Conservation (phyloP, 35 echinoderm and acorn worm species). For the Apostichopus californicus region DNA sequence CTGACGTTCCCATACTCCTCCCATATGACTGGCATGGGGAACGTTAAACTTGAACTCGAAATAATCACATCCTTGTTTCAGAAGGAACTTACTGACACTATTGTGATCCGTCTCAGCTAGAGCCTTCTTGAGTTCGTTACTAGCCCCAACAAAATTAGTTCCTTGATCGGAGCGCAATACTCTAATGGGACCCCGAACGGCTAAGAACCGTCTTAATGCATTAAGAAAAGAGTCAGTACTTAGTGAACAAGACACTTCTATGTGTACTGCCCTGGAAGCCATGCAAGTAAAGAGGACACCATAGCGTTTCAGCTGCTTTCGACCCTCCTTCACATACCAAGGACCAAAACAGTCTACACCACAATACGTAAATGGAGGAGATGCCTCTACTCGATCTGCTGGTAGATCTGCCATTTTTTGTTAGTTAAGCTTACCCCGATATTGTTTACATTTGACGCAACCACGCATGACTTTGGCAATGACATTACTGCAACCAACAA, state of each 20-base stretch:
- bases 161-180: no score
- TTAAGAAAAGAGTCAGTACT: no score
- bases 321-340: no score
- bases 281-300: background rate
- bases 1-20: slow-evolving; percentile 71
- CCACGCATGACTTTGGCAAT: slow-evolving; percentile 40
- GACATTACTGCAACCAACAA: slow-evolving; percentile 57
- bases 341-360: background rate
- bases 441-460: slow-evolving; percentile 56
- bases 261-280: no score
- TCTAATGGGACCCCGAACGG: background rate
- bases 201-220: slow-evolving; percentile 32
- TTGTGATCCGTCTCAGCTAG: background rate
- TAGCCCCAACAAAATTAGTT: no score
- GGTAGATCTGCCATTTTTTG: slow-evolving; percentile 35
- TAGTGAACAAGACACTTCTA: no score
- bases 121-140: no score
- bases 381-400: background rate
- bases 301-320: slow-evolving; percentile 42
- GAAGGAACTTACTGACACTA: no score
- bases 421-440: background rate
- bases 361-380: slow-evolving; percentile 36
- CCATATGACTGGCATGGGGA: slow-evolving; percentile 69
- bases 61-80: no score
- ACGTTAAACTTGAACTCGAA: slow-evolving; percentile 62